These are phyloP conservation scores for Atta cephalotes DNA, from an alignment of 1,140 invertebrate genomes.

Conservation along the genomic window DNA sequence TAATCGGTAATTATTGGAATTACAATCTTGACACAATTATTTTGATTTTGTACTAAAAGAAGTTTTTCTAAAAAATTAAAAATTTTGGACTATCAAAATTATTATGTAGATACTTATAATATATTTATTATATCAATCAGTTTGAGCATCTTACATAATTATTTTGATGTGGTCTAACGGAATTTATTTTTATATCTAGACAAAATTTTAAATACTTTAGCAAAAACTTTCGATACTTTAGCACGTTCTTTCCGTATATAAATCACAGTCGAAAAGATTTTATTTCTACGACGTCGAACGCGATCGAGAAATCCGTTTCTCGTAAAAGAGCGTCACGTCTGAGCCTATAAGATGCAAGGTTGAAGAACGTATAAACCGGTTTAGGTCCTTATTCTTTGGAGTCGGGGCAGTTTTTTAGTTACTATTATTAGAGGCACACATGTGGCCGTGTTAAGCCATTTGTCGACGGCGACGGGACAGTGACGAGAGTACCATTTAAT, in stretches of 20 bases:
- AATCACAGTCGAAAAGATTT: background rate
- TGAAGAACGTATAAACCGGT: constrained; percentile 53
- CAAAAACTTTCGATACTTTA: too few relatives aligned
- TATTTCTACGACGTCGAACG: background rate
- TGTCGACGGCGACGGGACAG: constrained; percentile 48
- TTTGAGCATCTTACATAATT: too few relatives aligned
- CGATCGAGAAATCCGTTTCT: background rate
- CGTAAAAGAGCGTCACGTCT: background rate
- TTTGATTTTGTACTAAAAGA: background rate
- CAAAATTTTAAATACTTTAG: too few relatives aligned
- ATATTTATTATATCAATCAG: too few relatives aligned
- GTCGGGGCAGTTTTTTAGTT: constrained; percentile 58
- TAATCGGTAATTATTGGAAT: background rate
- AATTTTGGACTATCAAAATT: too few relatives aligned
- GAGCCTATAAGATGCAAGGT: constrained; percentile 11
- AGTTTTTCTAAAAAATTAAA: too few relatives aligned
- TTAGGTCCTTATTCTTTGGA: constrained; percentile 48
- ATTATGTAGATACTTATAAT: too few relatives aligned
- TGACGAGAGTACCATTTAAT: constrained; percentile 34
- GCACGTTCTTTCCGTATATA: too few relatives aligned
- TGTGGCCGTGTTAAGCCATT: constrained; percentile 56
- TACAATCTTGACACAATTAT: background rate
- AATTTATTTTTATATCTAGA: too few relatives aligned
- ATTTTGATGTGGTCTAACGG: too few relatives aligned
- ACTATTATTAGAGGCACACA: constrained; percentile 63